These are phyloP conservation scores for Ariopsis seemanni DNA, from an alignment of 2,113 vertebrate species.

Conservation along the genomic window DNA sequence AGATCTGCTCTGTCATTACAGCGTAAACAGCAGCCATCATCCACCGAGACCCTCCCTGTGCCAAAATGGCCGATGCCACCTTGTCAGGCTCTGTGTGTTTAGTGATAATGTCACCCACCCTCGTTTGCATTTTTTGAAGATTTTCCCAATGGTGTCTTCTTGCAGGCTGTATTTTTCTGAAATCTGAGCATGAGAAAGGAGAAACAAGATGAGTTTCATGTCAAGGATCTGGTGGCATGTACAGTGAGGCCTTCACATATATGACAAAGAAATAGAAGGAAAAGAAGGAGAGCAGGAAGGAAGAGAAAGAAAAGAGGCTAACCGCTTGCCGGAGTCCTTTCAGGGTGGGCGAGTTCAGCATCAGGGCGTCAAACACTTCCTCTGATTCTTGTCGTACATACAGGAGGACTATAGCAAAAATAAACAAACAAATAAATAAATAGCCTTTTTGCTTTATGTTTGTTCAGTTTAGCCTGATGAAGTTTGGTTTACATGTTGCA, in stretches of 20 bases:
- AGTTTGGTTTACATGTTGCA: neutral
- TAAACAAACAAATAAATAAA: neutral
- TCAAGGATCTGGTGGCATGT: slow-evolving; percentile 1
- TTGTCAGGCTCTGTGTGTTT: neutral
- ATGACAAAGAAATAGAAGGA: slow-evolving; percentile 22
- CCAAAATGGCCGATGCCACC: slow-evolving; percentile 8
- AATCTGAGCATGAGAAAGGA: slow-evolving; percentile 76
- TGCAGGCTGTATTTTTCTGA: slow-evolving; percentile 96
- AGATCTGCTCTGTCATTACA: slow-evolving; percentile 13
- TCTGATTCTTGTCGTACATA: slow-evolving; percentile 87
- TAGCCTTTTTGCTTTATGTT: neutral
- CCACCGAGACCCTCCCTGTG: neutral
- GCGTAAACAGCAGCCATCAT: neutral
- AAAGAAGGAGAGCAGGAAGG: neutral
- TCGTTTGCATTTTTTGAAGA: slow-evolving; percentile 98
- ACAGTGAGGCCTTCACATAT: slow-evolving; percentile 18
- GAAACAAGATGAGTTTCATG: slow-evolving; percentile 28
- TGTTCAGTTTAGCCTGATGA: neutral
- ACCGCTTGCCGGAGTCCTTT: slow-evolving; percentile 90
- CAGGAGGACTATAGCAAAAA: slow-evolving; percentile 79
- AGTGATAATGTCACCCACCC: slow-evolving; percentile 79
- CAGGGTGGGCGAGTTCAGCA: slow-evolving; percentile 90
- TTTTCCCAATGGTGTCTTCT: slow-evolving; percentile 90
- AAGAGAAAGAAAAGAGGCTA: slow-evolving; percentile 60
- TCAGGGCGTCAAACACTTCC: slow-evolving; percentile 95